Evolutionary conservation across 2,797 vertebrate species (phyloP), one percentile per base, ranked within the genome.

Genomic region (Pelochelys cantorii): DNA sequence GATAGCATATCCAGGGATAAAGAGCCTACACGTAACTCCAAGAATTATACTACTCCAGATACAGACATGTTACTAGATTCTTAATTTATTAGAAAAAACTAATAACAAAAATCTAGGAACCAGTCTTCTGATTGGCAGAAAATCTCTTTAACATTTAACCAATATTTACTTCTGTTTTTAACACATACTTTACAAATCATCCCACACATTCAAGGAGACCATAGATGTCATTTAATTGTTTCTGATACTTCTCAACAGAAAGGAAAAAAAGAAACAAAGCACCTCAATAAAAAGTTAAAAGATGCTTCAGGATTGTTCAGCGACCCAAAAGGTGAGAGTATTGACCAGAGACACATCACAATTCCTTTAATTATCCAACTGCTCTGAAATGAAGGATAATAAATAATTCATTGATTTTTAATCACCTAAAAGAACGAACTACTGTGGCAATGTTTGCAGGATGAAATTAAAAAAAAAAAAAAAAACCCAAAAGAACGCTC

Each of bases 401-500:
- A 95, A 93, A 89, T 91, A 96, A 91, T 83, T 92, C 53, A 87
- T 42, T 56, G 85, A 74, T 89, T 94, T 88, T 95, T 60, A 92
- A 84, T 75, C 37, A 83, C 25, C 54, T 92, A 87, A 88, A 82
- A 96, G 79, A 79, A 78, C 31, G 23, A 87, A 23, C 4, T 11
- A 15, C 8, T 62, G 11, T 56, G 82, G 31, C 81, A 78, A 88
- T 0, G 5, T 89, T 86, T 52, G 89, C 77, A 93, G 53, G 29
- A 87, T 62, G 84, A 96, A 71, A 10, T 57, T 52, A 84, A 31
- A 88, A 3, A 11, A 14, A 88, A 89, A n/a, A n/a, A n/a, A n/a
- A n/a, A n/a, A n/a, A n/a, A n/a, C n/a, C 42, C 42, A 42, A 42
- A 42, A 42, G 42, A 42, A 34, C 0, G 4, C 0, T 1, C 54